Conservation (phyloP, 2,113 vertebrate genomes). For the Callocephalon fimbriatum region DNA sequence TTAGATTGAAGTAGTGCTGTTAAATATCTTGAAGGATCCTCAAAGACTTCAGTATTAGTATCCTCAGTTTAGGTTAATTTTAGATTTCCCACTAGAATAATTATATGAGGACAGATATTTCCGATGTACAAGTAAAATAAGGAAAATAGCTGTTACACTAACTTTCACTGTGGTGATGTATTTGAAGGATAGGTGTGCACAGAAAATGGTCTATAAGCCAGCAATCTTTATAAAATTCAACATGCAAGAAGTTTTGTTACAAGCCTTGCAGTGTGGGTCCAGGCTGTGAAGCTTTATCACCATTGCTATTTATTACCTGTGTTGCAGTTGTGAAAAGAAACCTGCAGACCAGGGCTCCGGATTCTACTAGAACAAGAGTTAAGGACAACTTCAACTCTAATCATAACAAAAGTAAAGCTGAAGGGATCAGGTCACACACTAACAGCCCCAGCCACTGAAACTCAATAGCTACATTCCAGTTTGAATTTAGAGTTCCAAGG, state of each 20-base stretch:
- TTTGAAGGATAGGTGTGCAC: neutral
- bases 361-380: neutral
- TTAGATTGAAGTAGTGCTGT: neutral
- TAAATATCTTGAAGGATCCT: neutral
- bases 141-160: neutral
- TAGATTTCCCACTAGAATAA: slow-evolving; percentile 5
- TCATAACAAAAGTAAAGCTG: neutral
- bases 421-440: neutral
- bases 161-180: neutral
- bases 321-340: neutral
- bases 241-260: neutral
- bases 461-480: neutral
- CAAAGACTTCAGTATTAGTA: neutral
- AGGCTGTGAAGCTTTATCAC: neutral
- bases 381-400: neutral
- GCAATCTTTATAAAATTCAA: neutral
- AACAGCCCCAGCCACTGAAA: neutral
- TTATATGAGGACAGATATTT: neutral
- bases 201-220: neutral
- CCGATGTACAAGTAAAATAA: neutral
- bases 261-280: neutral
- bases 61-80: neutral
- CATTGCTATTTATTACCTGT: neutral
- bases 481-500: neutral
- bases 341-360: neutral